Conservation (phyloP, 2,113 vertebrate species). For the Grammomys dolichurus region DNA sequence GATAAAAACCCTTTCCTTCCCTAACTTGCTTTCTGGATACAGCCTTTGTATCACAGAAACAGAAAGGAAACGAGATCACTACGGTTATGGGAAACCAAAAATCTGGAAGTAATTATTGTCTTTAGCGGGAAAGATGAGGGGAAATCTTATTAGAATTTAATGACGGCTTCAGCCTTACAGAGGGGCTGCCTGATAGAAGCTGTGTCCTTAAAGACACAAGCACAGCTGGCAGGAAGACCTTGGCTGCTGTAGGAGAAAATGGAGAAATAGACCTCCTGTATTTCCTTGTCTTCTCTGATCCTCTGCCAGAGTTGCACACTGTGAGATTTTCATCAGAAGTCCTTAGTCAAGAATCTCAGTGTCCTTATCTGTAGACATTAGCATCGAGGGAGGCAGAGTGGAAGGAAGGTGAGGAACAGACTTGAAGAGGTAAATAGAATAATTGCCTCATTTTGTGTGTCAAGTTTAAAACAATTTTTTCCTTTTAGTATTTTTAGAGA, state of each 20-base stretch:
- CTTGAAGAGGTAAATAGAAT: neutral
- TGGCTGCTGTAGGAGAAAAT: neutral
- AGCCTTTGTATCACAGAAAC: neutral
- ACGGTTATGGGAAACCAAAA: neutral
- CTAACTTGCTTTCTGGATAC: neutral
- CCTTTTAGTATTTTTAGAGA: neutral
- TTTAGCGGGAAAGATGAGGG: neutral
- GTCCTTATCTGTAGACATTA: neutral
- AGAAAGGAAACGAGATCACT: neutral
- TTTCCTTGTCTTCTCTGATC: neutral
- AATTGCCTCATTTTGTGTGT: neutral
- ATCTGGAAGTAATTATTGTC: neutral
- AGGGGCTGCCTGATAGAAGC: neutral
- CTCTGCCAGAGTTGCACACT: neutral
- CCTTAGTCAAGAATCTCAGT: constrained; percentile 19
- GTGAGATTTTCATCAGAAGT: constrained; percentile 2
- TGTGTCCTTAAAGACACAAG: neutral
- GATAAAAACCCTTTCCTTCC: neutral
- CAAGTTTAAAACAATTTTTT: constrained; percentile 1
- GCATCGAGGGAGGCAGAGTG: neutral
- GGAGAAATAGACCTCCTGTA: neutral
- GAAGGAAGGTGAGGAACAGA: neutral
- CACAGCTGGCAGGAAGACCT: neutral
- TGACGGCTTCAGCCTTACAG: neutral
- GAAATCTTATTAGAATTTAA: neutral